Conservation (phyloP, 2,797 vertebrate species). For the Sardinella longiceps region DNA sequence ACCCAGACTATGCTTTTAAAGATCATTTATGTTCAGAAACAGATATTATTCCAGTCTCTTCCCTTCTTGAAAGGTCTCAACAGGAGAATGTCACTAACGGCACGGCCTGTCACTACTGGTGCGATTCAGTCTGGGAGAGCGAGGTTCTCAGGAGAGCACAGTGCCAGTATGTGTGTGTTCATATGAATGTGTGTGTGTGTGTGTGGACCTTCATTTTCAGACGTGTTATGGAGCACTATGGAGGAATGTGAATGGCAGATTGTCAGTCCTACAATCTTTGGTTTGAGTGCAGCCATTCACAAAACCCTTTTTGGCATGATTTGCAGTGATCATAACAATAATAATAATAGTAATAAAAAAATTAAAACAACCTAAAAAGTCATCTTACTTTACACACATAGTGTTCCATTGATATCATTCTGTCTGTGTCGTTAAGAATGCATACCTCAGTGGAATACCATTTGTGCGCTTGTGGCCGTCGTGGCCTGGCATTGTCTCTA, state of each 20-base stretch:
- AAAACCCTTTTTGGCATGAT: conserved; percentile 32
- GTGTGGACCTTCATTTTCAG: background rate
- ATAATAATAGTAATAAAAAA: background rate
- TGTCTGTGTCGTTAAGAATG: background rate
- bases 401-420: background rate
- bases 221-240: background rate
- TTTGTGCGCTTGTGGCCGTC: background rate
- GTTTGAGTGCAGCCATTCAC: conserved; percentile 44
- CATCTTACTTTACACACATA: background rate
- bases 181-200: conserved; percentile 24
- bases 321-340: conserved; percentile 38
- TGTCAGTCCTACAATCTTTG: conserved; percentile 51
- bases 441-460: background rate
- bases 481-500: background rate
- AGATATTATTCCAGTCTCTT: conserved; percentile 63
- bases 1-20: conserved; percentile 68
- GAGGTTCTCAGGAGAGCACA: conserved; percentile 53
- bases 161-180: conserved; percentile 16
- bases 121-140: conserved; percentile 58
- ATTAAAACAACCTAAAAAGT: background rate
- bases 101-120: conserved; percentile 53
- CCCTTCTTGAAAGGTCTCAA: conserved; percentile 62
- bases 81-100: conserved; percentile 61
- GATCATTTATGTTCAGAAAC: conserved; percentile 66
- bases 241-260: conserved; percentile 25